Evolutionary conservation across 2,113 vertebrate genomes (phyloP).

Genomic region (Sciurus niger): DNA sequence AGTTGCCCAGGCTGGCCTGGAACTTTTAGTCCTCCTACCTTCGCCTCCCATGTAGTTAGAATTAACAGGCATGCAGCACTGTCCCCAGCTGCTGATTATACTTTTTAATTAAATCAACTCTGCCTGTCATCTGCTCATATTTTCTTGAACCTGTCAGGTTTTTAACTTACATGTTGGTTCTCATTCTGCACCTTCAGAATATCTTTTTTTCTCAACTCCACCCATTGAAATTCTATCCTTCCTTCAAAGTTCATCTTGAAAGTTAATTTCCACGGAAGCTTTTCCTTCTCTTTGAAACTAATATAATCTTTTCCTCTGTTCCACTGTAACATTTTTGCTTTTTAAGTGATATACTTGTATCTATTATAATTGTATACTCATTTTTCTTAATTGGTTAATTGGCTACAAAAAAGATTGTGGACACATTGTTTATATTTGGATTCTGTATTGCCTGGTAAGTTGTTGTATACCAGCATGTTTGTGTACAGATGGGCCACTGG

Average conservation of each 20-base stretch:
- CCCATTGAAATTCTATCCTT: neutral
- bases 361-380: neutral
- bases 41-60: no score
- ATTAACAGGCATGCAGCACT: no score
- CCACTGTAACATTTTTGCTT: neutral
- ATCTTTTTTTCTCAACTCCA: neutral
- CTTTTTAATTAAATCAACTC: neutral
- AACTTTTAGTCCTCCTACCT: no score
- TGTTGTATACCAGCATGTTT: neutral
- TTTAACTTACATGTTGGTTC: neutral
- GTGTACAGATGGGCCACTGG: slow-evolving; percentile 60
- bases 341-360: slow-evolving; percentile 6
- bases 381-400: slow-evolving; percentile 22
- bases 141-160: neutral
- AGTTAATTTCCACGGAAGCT: neutral
- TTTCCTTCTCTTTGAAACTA: slow-evolving; percentile 36
- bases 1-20: no score
- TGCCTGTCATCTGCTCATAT: neutral
- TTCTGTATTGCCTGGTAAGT: neutral
- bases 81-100: neutral
- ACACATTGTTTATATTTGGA: neutral
- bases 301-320: neutral
- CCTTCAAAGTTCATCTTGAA: slow-evolving; percentile 39
- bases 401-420: neutral
- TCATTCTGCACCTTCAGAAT: neutral